Conservation (phyloP, 2,797 vertebrate species). For the Allobates femoralis region DNA sequence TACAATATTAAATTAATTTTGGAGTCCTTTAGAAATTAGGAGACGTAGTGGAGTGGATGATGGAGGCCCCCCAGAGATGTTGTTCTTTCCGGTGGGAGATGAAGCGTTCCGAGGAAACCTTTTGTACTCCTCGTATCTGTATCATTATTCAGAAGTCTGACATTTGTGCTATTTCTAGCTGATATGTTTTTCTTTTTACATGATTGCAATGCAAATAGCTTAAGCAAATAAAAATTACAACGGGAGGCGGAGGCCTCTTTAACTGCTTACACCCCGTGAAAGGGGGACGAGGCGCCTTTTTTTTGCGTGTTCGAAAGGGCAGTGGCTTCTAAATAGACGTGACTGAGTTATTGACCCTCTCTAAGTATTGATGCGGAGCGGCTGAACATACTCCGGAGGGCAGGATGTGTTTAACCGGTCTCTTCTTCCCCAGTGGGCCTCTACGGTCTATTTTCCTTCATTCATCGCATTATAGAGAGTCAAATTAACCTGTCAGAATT, state of each 20-base stretch:
- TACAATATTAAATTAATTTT: too few relatives aligned
- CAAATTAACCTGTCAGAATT: slow-evolving; percentile 8
- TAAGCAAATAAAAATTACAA: slow-evolving; percentile 21
- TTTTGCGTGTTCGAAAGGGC: neutral
- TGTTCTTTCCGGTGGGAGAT: neutral
- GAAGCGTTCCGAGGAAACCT: slow-evolving; percentile 16
- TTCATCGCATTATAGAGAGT: neutral
- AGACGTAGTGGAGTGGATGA: neutral
- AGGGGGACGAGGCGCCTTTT: neutral
- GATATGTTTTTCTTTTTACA: slow-evolving; percentile 2
- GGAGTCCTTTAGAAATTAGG: neutral
- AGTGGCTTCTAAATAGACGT: neutral
- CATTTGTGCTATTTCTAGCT: slow-evolving; percentile 27
- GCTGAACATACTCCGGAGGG: neutral
- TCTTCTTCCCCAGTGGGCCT: neutral
- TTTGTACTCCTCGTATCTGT: slow-evolving; percentile 17
- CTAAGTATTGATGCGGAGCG: neutral
- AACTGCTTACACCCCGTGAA: neutral
- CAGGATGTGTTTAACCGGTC: neutral
- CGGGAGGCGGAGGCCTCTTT: neutral
- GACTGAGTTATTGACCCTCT: neutral
- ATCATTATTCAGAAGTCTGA: slow-evolving; percentile 20
- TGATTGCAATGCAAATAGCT: slow-evolving; percentile 30
- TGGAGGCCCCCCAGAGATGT: neutral
- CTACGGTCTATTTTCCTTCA: neutral